Percentiles rank a stretch among this genome's conserved stretches.
These are phyloP conservation scores for Parnassius glacialis DNA, from an alignment of 2,888 invertebrate species.

Conservation along the genomic window DNA sequence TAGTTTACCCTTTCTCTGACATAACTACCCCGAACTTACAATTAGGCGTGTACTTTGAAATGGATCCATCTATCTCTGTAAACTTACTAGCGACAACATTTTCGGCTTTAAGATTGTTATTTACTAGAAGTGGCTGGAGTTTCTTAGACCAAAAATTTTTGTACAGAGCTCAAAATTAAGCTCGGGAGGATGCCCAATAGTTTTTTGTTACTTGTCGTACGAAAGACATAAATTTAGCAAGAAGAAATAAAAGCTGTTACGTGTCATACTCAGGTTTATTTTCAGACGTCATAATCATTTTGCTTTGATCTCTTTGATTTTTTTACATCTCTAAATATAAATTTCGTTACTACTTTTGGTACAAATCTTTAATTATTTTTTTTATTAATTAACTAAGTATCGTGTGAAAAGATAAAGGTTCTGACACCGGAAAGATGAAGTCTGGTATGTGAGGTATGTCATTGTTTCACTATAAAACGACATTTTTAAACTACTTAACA, in stretches of 20 bases:
- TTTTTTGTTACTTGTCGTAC: too few relatives aligned
- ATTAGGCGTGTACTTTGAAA: constrained; percentile 58
- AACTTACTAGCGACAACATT: constrained; percentile 54
- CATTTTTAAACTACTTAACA: constrained; percentile 6
- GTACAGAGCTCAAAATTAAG: too few relatives aligned
- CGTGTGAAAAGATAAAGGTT: constrained; percentile 2
- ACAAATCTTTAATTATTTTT: too few relatives aligned
- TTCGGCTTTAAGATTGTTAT: constrained; percentile 26
- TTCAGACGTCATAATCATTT: too few relatives aligned
- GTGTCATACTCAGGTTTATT: too few relatives aligned
- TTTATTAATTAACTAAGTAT: background rate
- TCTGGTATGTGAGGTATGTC: constrained; percentile 14
- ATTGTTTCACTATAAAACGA: constrained; percentile 10
- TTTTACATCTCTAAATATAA: too few relatives aligned
- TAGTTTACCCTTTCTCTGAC: constrained; percentile 27
- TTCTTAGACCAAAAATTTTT: background rate
- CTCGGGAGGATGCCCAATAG: too few relatives aligned
- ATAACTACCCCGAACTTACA: constrained; percentile 46
- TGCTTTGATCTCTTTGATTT: too few relatives aligned
- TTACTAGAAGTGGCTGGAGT: constrained; percentile 7
- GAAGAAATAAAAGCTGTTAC: too few relatives aligned
- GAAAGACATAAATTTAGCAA: too few relatives aligned
- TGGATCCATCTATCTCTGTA: constrained; percentile 60
- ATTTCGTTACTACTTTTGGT: too few relatives aligned
- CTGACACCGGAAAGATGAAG: constrained; percentile 13